Conservation (phyloP, 2,888 invertebrate genomes). For the Psococerastis gibbosa region DNA sequence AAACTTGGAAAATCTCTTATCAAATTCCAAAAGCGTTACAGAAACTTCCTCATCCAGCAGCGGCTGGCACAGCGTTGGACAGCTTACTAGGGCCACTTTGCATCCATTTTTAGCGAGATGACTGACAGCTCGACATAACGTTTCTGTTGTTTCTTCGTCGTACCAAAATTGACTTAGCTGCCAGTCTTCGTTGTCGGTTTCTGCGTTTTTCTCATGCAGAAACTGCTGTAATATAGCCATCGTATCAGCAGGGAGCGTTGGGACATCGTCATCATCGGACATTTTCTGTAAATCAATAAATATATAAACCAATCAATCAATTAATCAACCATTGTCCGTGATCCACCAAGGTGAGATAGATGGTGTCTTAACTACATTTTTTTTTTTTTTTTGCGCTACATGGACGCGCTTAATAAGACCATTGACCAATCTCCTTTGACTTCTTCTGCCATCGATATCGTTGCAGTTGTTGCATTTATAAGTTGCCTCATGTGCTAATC, state of each 20-base stretch:
- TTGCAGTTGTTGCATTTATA: no score
- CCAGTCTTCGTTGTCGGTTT: slow-evolving; percentile 23
- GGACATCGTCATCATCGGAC: slow-evolving; percentile 1
- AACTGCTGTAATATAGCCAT: slow-evolving; percentile 3
- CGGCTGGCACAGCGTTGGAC: slow-evolving; percentile 60
- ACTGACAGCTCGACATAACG: slow-evolving; percentile 45
- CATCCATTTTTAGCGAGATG: slow-evolving; percentile 31
- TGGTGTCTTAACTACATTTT: no score
- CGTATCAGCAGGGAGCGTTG: background rate
- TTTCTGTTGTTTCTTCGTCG: slow-evolving; percentile 53
- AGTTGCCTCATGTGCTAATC: no score
- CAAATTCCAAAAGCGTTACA: slow-evolving; percentile 64
- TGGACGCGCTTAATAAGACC: no score
- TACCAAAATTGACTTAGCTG: slow-evolving; percentile 99
- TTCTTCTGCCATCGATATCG: no score
- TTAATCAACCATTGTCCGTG: no score
- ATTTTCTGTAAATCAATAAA: no score
- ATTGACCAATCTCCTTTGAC: no score
- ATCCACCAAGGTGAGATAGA: no score
- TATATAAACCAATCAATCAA: no score
- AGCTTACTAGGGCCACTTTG: slow-evolving; percentile 66
- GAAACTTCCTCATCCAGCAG: slow-evolving; percentile 30
- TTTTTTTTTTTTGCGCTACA: no score
- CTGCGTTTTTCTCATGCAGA: background rate
- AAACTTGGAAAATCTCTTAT: slow-evolving; percentile 59